Evolutionary conservation across 1,140 invertebrate genomes (phyloP).

Genomic region (Nephila pilipes): DNA sequence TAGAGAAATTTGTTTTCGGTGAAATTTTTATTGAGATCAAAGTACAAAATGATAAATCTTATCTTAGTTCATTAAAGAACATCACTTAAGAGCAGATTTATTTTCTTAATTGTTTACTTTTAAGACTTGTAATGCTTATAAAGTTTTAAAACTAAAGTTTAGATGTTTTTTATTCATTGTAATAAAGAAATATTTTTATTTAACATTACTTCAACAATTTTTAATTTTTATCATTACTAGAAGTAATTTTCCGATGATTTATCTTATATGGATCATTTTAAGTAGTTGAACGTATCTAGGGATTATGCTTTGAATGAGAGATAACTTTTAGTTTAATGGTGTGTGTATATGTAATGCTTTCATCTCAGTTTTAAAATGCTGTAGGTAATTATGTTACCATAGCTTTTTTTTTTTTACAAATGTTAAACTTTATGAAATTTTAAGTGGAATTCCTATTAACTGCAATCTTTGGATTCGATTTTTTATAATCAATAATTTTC

Average conservation of each 20-base stretch:
- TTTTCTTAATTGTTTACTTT: conserved; percentile 6
- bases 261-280: neutral
- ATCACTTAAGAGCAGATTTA: neutral
- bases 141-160: neutral
- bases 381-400: neutral
- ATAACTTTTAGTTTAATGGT: neutral
- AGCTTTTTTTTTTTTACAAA: no score
- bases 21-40: neutral
- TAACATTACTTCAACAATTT: neutral
- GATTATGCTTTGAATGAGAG: neutral
- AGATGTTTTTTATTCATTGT: neutral
- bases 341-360: neutral
- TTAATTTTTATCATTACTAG: neutral
- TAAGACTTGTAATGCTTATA: neutral
- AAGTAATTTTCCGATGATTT: neutral
- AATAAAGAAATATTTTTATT: neutral
- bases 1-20: neutral
- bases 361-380: neutral
- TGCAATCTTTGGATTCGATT: no score
- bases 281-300: neutral
- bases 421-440: no score
- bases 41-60: neutral
- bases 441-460: no score
- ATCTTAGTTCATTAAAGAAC: neutral
- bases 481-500: no score